Evolutionary conservation across 2,113 vertebrate species (phyloP), one percentile per base, ranked within the genome.

Genomic region (Apodemus sylvaticus): DNA sequence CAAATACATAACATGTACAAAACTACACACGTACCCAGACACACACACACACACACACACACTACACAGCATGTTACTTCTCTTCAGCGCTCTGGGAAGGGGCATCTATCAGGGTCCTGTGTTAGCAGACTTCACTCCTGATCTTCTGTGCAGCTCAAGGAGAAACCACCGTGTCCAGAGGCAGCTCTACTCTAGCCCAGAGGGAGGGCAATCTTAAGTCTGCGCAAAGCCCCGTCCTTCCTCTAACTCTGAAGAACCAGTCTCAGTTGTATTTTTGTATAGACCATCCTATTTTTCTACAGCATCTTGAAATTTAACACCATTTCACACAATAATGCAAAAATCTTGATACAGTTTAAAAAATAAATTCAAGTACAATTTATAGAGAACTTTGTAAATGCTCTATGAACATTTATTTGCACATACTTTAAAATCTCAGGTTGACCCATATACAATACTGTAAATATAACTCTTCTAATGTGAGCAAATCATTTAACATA

Each of bases 331-430:
- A 73, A 39, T 68, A 68, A 16, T 68, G 66, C 12, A 68, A 68
- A 31, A 42, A 73, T 77, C 45, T 70, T 82, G 24, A 81, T 42
- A 94, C 1, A 77, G 6, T 5, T 70, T 36, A 22, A 16, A 87
- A 70, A 71, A 16, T 39, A 87, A 73, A 22, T 42, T 51, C 51
- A 68, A 86, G 5, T 86, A 86, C 24, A 68, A 68, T 86, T 36
- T 51, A 86, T 91, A 24, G 31, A 51, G 34, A 90, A 91, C 26
- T 64, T 83, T 26, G n/a, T 88, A 90, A 78, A 4, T 97, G 22
- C 16, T 64, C 60, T 36, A 55, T 24, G 26, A 89, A 93, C 31
- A 89, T 62, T 77, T 91, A 91, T 79, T 89, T 76, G 62, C 22
- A 71, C 39, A 89, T 66, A 20, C 42, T 20, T 85, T 9, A 55